These are phyloP conservation scores for Leucozona laternaria DNA, from an alignment of 2,888 invertebrate genomes.

Conservation along the genomic window DNA sequence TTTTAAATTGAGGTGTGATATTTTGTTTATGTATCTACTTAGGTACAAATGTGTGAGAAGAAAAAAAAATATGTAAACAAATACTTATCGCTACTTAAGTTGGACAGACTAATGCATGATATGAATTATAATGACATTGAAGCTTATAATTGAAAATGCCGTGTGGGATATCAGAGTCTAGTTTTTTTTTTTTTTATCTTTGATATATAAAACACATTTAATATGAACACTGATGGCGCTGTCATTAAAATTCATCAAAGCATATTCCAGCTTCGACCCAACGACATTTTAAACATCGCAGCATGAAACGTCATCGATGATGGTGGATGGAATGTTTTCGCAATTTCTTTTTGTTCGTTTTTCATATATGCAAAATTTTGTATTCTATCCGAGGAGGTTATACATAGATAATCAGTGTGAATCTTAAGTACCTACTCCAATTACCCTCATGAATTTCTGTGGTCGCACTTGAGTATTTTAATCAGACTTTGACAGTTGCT, in stretches of 20 bases:
- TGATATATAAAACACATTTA: background rate
- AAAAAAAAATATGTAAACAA: conserved; percentile 57
- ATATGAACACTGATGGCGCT: conserved; percentile 27
- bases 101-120: conserved; percentile 34
- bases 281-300: conserved; percentile 19
- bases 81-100: conserved; percentile 21
- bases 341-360: background rate
- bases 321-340: conserved; percentile 26
- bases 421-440: conserved; percentile 50
- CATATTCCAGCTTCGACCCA: conserved; percentile 44
- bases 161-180: conserved; percentile 13
- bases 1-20: conserved; percentile 49
- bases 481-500: conserved; percentile 9
- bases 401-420: conserved; percentile 19
- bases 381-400: background rate
- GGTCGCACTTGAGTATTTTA: conserved; percentile 19
- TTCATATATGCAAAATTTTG: conserved; percentile 10
- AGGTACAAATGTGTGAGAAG: background rate
- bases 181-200: conserved; percentile 11
- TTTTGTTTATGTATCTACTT: background rate
- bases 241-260: conserved; percentile 58
- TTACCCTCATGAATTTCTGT: conserved; percentile 28
- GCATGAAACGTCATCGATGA: conserved; percentile 43
- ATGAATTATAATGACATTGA: conserved; percentile 53
- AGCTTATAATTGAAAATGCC: conserved; percentile 34